Base-by-base conservation (phyloP, 2,888 invertebrate genomes). In the Trisateles emortualis region DNA sequence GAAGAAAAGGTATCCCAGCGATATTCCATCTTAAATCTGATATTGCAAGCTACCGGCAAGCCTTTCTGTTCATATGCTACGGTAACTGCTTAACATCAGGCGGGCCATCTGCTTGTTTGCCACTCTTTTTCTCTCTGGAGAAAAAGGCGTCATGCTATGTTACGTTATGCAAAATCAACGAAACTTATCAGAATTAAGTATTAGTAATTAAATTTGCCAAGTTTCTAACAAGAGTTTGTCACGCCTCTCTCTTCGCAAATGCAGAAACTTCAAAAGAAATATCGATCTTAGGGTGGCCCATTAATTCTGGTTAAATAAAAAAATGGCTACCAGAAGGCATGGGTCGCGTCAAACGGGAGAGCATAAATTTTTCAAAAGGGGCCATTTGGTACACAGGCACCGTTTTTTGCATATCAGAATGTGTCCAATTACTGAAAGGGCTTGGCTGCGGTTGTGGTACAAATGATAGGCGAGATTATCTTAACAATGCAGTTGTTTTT, bases 351-450 rank as follows among this genome's bases (percentile, higher is more conserved):
- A 87, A 85, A 81, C 76, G 80, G 62, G 74, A 66, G 72, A 61
- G 69, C 79, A 84, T 88, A 87, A 79, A 86, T 87, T 85, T 88
- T 86, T 79, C 84, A 84, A 79, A 69, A 68, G 64, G 64, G 76
- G 74, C 83, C 81, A 80, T 86, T 84, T 79, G 70, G 74, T 74
- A 63, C 68, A 69, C 67, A 75, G 61, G 62, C 76, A 66, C 75
- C 71, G 76, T 82, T 86, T 86, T 88, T 86, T 87, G 85, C 86
- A 86, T 87, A 84, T 85, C 84, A 81, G 77, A 84, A 86, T 84
- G 80, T 84, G 81, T 82, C 80, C 83, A 85, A 86, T 85, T 87
- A 87, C 83, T 69, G 74, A 76, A 80, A 79, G 78, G 82, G 75
- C 76, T 68, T 72, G 60, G n/a, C 55, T 68, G 62, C 53, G 59